Percentiles rank a stretch among this genome's conserved stretches.
Conservation (phyloP, 2,888 invertebrate species). For the Coecobrya sp. region DNA sequence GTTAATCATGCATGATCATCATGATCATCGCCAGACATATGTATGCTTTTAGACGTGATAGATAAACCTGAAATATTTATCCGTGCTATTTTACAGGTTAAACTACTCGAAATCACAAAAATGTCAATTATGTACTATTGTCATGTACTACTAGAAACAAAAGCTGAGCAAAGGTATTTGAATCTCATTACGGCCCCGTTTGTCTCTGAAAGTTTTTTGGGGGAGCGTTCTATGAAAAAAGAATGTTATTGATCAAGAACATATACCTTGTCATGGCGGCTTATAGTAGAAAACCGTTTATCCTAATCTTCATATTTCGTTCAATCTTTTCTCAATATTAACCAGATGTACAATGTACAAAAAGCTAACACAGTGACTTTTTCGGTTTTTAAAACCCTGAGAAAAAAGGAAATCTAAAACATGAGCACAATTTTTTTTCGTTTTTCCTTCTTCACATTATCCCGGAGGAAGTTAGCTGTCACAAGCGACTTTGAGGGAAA, state of each 20-base stretch:
- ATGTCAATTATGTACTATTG: conserved; percentile 4
- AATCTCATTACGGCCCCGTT: conserved; percentile 38
- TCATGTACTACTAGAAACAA: not conserved
- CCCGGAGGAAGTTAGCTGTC: conserved; percentile 74
- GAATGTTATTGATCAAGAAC: not conserved
- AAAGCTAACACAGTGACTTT: conserved; percentile 50
- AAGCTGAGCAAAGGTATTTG: conserved; percentile 11
- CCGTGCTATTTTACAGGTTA: conserved; percentile 43
- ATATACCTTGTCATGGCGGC: not conserved
- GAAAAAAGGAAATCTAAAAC: not conserved
- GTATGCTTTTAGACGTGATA: conserved; percentile 55
- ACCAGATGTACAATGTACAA: conserved; percentile 58
- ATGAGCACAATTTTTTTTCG: too few species aligned
- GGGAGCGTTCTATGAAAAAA: not conserved
- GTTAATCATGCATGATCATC: conserved; percentile 59
- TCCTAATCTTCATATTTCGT: not conserved
- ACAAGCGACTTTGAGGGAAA: conserved; percentile 25
- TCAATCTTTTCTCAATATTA: not conserved
- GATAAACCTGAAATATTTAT: conserved; percentile 50
- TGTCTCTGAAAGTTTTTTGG: conserved; percentile 29
- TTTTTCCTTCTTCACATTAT: conserved; percentile 36
- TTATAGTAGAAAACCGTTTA: not conserved
- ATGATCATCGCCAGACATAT: conserved; percentile 47
- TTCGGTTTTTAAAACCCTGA: conserved; percentile 46
- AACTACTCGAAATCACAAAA: conserved; percentile 19